phyloP scores from a whole-genome alignment of 2,113 vertebrate genomes.

The Semicossyphus pulcher region DNA sequence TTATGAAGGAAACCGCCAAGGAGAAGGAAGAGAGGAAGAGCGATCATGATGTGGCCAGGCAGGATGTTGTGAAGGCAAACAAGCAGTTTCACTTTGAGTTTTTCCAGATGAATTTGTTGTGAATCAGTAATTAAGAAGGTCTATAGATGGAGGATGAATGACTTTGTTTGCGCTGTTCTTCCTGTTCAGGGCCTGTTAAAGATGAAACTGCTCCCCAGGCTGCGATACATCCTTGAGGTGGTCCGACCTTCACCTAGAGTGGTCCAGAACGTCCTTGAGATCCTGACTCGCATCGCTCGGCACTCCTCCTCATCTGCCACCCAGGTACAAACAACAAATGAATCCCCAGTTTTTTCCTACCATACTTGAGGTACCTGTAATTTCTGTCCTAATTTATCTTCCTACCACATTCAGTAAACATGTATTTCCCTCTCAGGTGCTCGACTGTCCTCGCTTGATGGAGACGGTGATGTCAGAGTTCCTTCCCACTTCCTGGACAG shows the following conservation, averaged over 20 bases:
- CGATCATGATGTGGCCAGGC: slow-evolving; percentile 88
- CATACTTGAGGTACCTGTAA: too few species aligned
- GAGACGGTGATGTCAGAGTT: slow-evolving; percentile 91
- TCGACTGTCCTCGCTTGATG: slow-evolving; percentile 92
- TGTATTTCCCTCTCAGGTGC: slow-evolving; percentile 81
- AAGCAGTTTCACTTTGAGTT: neutral
- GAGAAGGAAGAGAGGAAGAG: slow-evolving; percentile 88
- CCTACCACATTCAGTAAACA: neutral
- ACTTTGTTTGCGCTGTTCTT: neutral
- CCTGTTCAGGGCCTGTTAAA: slow-evolving; percentile 89
- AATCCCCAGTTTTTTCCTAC: neutral
- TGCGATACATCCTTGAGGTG: slow-evolving; percentile 95
- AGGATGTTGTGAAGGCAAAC: slow-evolving; percentile 91
- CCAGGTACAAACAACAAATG: slow-evolving; percentile 79
- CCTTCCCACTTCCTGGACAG: slow-evolving; percentile 89
- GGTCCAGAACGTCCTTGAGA: slow-evolving; percentile 89
- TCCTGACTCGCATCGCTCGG: slow-evolving; percentile 89
- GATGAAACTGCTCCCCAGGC: slow-evolving; percentile 91
- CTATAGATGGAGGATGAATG: neutral
- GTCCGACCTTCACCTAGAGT: slow-evolving; percentile 86
- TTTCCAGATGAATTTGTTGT: neutral
- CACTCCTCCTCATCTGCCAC: slow-evolving; percentile 89
- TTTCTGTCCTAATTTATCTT: neutral
- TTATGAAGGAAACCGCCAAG: slow-evolving; percentile 67
- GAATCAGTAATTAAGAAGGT: too few species aligned